Conservation (phyloP, 2,888 invertebrate species). For the Glyphotaelius pellucidus region DNA sequence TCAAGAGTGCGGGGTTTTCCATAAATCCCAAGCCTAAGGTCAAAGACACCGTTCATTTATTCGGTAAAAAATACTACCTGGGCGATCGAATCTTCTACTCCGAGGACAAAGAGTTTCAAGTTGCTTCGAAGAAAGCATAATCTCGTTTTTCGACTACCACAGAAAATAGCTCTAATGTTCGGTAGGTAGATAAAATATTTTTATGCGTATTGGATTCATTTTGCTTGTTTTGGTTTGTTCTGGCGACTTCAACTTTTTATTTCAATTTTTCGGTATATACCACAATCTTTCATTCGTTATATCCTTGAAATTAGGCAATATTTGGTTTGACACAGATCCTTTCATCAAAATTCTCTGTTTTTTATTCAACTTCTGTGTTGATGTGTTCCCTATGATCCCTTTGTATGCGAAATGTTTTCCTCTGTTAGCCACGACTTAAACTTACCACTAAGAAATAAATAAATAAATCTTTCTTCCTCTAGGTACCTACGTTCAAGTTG, state of each 20-base stretch:
- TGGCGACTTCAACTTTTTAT: too few relatives aligned
- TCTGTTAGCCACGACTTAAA: neutral
- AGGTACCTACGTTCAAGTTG: neutral
- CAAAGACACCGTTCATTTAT: neutral
- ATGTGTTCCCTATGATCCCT: too few relatives aligned
- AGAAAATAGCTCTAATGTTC: too few relatives aligned
- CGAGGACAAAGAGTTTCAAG: neutral
- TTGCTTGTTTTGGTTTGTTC: neutral
- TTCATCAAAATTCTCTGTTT: too few relatives aligned
- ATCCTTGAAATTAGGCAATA: too few relatives aligned
- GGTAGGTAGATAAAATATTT: too few relatives aligned
- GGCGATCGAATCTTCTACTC: neutral
- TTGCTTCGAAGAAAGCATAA: neutral
- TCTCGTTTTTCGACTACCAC: neutral
- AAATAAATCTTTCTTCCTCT: neutral
- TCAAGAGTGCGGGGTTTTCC: neutral
- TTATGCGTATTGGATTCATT: neutral
- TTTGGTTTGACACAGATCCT: too few relatives aligned
- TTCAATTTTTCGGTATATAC: neutral
- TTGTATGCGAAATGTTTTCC: too few relatives aligned
- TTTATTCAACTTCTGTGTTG: too few relatives aligned
- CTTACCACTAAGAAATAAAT: neutral
- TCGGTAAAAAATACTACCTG: neutral
- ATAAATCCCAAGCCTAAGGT: neutral
- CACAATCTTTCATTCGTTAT: too few relatives aligned